Base-by-base conservation (phyloP, 2,888 invertebrate genomes). In the Scaptomyza flava region DNA sequence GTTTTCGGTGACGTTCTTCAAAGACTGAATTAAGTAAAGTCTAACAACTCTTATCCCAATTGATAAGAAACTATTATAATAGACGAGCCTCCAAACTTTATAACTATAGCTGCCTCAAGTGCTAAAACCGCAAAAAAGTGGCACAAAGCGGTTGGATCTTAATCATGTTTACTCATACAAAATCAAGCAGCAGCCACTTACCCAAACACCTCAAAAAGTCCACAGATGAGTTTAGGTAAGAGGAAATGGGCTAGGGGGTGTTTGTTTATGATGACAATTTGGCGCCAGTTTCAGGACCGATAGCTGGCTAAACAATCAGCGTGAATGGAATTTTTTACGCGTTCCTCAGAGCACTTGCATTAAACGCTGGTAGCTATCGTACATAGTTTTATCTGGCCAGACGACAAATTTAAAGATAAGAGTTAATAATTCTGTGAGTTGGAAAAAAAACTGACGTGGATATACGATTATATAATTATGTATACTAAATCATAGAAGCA, bases 51-150 rank as follows among this genome's bases (percentile, higher is more conserved):
- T 27, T 56, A 30, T 0, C 8, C 8, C 14, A 48, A 38, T 11
- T 50, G 76, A 62, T 79, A 79, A 72, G 59, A 42, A 27, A 47
- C 43, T 59, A 60, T 51, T 48, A 48, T 45, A 45, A 30, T 31
- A 68, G 80, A 68, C 87, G 86, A 87, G 80, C 87, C 81, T 76
- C 73, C 27, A 17, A 31, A 27, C 50, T 31, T 51, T 42, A 12
- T 23, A 30, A n/a, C 34, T 27, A 42, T 11, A 6, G 20, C 9
- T 34, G 20, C 34, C 7, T 38, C n/a, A 3, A 2, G 14, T 38
- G 9, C 7, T 7, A 6, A 20, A 48, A 48, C 27, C 27, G 33
- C 41, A 9, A 43, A 23, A 63, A 68, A 53, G 48, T 53, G 34
- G 70, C 20, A 5, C 23, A 50, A 64, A 36, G 60, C 51, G 38